Base-by-base conservation (phyloP, 1,140 invertebrate species). In the Marisa cornuarietis region DNA sequence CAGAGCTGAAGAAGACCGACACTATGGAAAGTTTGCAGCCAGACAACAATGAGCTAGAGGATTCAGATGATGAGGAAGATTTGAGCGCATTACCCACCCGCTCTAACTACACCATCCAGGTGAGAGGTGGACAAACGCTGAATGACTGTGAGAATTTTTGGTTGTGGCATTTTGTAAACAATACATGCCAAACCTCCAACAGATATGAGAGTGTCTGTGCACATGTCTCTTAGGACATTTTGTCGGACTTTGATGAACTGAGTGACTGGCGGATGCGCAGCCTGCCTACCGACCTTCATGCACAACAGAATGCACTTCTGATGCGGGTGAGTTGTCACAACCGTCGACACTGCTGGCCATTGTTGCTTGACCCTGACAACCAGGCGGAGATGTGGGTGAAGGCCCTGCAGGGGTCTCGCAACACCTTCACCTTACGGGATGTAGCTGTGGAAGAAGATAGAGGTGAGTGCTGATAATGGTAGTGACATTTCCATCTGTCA, bases 301-400 rank as follows among this genome's bases (percentile, higher is more conserved):
- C 88, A 31, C 54, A 91, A 31, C 87, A 91, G 79, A 91, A 91
- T 83, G 88, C 88, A 5, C 82, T 91, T 5, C 84, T 91, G 8
- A 89, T 91, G 86, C 75, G 89, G 16, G 86, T 87, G 22, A 88
- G 85, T 76, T 87, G 83, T 75, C 81, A 87, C 79, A 89, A 91
- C 78, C 79, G 86, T 61, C 88, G 88, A 78, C 85, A 89, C 81
- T 88, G 85, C 82, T 91, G 90, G 90, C 90, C 90, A 7, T 81
- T 90, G 20, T 78, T 91, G 22, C 85, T 90, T 69, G 90, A 91
- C 76, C 90, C 90, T 13, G 90, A 91, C 73, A 88, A 88, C 78
- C 88, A 89, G 78, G 87, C 88, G 26, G 87, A 89, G 79, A 83
- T 85, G 73, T 90, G 89, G 89, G 86, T 91, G 24, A 87, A 85